Base-by-base conservation (phyloP, 2,888 invertebrate species). In the Linnaemya vulpina region DNA sequence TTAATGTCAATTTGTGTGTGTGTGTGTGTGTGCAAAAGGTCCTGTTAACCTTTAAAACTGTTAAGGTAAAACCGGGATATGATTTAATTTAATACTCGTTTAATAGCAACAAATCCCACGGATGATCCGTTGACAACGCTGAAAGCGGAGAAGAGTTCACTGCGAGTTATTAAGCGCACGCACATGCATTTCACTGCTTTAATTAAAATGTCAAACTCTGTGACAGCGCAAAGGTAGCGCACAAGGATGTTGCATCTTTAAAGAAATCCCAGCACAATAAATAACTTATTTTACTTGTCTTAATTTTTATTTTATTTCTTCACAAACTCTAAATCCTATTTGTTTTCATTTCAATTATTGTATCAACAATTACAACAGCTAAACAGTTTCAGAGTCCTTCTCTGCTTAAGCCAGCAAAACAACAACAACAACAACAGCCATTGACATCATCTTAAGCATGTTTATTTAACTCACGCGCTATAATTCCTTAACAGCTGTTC, bases 91-190 rank as follows among this genome's bases (percentile, higher is more conserved):
- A 73, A 60, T 55, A 25, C 68, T 53, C 55, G 53, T 65, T 82
- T 82, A 85, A 85, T 82, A 65, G 78, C 78, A 82, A 85, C 78
- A 82, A 85, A 85, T 85, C 85, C 82, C 38, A 35, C n/a, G 82
- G 85, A 85, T 85, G 55, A 85, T 82, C 82, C 85, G 35, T 71
- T 85, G 82, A 53, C 85, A 71, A 78, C 22, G 63, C n/a, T 65
- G 55, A 53, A 51, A 84, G 30, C 55, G 15, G 43, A 63, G 43
- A 11, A 11, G 40, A 40, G 40, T 40, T 3, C 13, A 40, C 30
- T 20, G 70, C 17, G n/a, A 60, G 3, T 7, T 46, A 25, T 46
- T 53, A 63, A 20, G 17, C 38, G 17, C 8, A 60, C 46, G 65
- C 81, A 76, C 67, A 67, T 49, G 25, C 38, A 53, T 22, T 38